phyloP scores from a whole-genome alignment of 2,113 vertebrate genomes.

The Chiloscyllium plagiosum region DNA sequence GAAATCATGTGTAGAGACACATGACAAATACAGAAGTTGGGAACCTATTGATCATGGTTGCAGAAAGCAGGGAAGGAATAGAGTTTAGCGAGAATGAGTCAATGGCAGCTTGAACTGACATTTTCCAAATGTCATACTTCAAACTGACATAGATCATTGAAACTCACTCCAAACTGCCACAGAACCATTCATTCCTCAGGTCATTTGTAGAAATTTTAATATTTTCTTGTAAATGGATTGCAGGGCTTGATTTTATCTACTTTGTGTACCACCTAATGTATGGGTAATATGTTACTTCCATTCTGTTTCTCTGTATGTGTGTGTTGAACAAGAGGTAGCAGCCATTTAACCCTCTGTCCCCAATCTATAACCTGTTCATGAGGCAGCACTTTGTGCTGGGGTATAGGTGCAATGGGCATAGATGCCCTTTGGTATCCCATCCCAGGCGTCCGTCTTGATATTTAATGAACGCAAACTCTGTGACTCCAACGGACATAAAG shows the following conservation, averaged over 20 bases:
- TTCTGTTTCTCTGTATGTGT: background rate
- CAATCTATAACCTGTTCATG: background rate
- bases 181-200: conserved; percentile 17
- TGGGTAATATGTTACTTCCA: background rate
- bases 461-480: background rate
- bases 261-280: background rate
- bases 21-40: background rate
- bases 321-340: background rate
- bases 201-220: background rate
- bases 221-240: background rate
- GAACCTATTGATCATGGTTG: conserved; percentile 12
- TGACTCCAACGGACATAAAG: background rate
- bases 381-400: background rate
- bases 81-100: background rate
- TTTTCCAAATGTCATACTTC: too few relatives aligned
- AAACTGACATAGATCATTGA: background rate
- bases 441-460: background rate
- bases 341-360: background rate
- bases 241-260: conserved; percentile 1
- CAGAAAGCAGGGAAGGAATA: background rate
- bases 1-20: background rate
- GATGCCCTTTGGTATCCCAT: background rate
- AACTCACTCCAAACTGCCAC: background rate
- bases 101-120: background rate
- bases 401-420: background rate